Evolutionary conservation across 2,797 vertebrate species (phyloP).

Genomic region (Knipowitschia caucasica): DNA sequence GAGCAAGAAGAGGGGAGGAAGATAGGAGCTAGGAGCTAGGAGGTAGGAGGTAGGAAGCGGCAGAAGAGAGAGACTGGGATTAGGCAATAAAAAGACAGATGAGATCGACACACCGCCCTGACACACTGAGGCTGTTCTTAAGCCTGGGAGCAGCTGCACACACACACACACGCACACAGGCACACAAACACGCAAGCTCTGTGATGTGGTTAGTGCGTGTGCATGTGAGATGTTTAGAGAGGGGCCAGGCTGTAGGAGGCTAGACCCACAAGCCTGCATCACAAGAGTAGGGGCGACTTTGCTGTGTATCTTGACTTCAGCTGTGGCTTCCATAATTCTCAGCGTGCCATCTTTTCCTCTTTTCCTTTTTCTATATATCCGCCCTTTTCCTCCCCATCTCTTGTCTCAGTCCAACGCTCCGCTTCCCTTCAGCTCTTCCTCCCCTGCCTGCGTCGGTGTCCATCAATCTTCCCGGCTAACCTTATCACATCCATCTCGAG

Average conservation of each 20-base stretch:
- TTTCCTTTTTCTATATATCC: conserved; percentile 45
- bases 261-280: conserved; percentile 57
- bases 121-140: conserved; percentile 56
- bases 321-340: conserved; percentile 69
- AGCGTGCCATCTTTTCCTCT: conserved; percentile 21
- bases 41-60: conserved; percentile 13
- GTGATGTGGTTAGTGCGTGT: conserved; percentile 67
- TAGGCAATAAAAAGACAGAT: conserved; percentile 68
- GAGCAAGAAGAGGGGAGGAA: neutral
- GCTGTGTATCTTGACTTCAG: conserved; percentile 54
- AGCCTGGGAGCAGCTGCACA: conserved; percentile 59
- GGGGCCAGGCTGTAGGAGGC: conserved; percentile 58
- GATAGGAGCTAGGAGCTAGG: neutral
- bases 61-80: conserved; percentile 43
- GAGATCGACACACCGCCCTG: conserved; percentile 64
- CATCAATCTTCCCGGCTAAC: conserved; percentile 34
- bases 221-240: conserved; percentile 63
- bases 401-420: conserved; percentile 47
- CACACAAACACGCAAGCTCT: conserved; percentile 27
- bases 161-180: conserved; percentile 36
- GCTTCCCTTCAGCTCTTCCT: conserved; percentile 49
- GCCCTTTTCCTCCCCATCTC: conserved; percentile 32
- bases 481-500: conserved; percentile 25
- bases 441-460: conserved; percentile 29
- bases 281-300: conserved; percentile 55